Evolutionary conservation across 2,888 invertebrate genomes (phyloP), one percentile per base, ranked within the genome.

Genomic region (Gymnocheta viridis): DNA sequence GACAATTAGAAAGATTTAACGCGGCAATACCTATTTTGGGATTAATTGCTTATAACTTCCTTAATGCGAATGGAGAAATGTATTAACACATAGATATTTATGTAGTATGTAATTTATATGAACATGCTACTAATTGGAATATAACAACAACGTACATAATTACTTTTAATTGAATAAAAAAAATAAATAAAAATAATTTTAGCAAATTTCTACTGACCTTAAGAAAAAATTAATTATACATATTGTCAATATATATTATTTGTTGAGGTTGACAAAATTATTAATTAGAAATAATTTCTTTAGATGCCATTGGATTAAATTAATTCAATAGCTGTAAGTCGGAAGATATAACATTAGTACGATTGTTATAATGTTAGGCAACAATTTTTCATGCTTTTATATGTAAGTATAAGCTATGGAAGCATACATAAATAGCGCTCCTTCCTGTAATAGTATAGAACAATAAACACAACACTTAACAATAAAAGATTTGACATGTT

Each of bases 121-220:
- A 49, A 69, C 58, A 27, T 14, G 2, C 19, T 47, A 24, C 49
- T 74, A 83, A 83, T 83, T 83, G 80, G 83, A 58, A 70, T 83
- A 76, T 70, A 83, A 76, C 32, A 74, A 5, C 29, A 38, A 10
- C 24, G 51, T 79, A 10, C 24, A 41, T 79, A 74, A 83, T 62
- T 69, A 62, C 14, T 74, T 67, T 66, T 10, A 29, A 60, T 58
- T 12, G 10, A 58, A 49, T 51, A 60, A 60, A 69, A 32, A 54
- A 67, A 10, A 24, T 6, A 56, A 56, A 29, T 9, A 24, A 74
- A 32, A 10, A 56, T n/a, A 29, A 58, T 24, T 29, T 29, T 35
- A 38, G 4, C 44, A 14, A 54, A 77, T 66, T 10, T 58, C 3
- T 19, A 29, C n/a, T 80, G 35, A 73, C 80, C 72, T 66, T 69